Evolutionary conservation across 2,797 vertebrate genomes (phyloP).

Genomic region (Carapus acus): DNA sequence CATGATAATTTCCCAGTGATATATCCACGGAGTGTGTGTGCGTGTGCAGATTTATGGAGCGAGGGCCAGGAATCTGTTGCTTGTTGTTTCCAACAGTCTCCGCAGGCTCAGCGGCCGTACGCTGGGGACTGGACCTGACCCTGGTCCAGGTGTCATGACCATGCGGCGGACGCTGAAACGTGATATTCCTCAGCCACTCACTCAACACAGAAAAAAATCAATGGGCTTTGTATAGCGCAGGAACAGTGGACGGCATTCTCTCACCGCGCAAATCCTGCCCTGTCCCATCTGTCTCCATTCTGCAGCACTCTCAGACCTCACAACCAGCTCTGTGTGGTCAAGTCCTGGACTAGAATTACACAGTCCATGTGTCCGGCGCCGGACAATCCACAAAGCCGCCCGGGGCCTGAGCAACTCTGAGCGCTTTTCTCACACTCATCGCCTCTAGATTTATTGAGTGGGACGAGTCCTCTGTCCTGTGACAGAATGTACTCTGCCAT

Average conservation of each 20-base stretch:
- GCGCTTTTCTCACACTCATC: slow-evolving; percentile 54
- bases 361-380: slow-evolving; percentile 64
- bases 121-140: slow-evolving; percentile 54
- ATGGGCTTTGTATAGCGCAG: slow-evolving; percentile 65
- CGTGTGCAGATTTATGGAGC: neutral
- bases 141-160: slow-evolving; percentile 68
- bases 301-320: slow-evolving; percentile 52
- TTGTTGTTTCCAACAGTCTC: slow-evolving; percentile 25
- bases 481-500: neutral
- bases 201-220: slow-evolving; percentile 68
- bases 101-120: slow-evolving; percentile 13
- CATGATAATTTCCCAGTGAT: too few species aligned
- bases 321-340: slow-evolving; percentile 68
- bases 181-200: slow-evolving; percentile 66
- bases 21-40: too few species aligned
- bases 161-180: slow-evolving; percentile 66
- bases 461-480: slow-evolving; percentile 4
- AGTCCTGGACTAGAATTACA: slow-evolving; percentile 67
- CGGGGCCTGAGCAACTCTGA: slow-evolving; percentile 30
- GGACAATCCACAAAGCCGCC: slow-evolving; percentile 58
- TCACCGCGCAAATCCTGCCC: slow-evolving; percentile 43
- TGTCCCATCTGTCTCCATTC: slow-evolving; percentile 71
- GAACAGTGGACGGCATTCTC: slow-evolving; percentile 71
- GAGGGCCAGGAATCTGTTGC: slow-evolving; percentile 13
- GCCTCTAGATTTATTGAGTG: slow-evolving; percentile 30